Conservation (phyloP, 2,888 invertebrate genomes). For the Tetragonula carbonaria region DNA sequence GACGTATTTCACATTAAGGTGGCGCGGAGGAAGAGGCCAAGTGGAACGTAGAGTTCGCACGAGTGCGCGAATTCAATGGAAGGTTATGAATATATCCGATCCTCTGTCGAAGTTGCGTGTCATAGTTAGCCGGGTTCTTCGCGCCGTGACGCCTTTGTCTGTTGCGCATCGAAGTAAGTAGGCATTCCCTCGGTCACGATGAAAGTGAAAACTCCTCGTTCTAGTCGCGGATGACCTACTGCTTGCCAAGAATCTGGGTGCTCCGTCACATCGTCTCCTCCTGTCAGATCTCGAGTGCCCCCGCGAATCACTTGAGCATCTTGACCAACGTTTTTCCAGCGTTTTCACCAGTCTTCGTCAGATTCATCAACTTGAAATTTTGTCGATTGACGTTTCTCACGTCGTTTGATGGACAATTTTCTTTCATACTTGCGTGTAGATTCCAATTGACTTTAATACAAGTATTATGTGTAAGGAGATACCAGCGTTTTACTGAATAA, state of each 20-base stretch:
- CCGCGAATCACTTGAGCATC: background rate
- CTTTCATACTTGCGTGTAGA: no score
- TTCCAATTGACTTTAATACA: no score
- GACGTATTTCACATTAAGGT: constrained; percentile 25
- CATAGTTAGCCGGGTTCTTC: constrained; percentile 60
- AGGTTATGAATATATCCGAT: constrained; percentile 74
- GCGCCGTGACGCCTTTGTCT: constrained; percentile 66
- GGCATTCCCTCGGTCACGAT: constrained; percentile 75
- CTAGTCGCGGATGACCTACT: constrained; percentile 81
- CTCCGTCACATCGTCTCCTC: constrained; percentile 63
- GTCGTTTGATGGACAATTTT: no score
- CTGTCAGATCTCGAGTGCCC: background rate
- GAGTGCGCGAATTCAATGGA: constrained; percentile 74
- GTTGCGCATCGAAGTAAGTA: constrained; percentile 59
- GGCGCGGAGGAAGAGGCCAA: constrained; percentile 63
- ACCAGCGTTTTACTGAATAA: no score
- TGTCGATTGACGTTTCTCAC: no score
- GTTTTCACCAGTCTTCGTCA: no score
- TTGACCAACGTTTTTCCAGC: background rate
- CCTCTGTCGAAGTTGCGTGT: constrained; percentile 71
- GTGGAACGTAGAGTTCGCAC: constrained; percentile 76
- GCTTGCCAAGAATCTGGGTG: constrained; percentile 81
- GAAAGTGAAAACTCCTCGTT: constrained; percentile 82
- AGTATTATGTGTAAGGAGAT: no score
- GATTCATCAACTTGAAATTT: no score